These are phyloP conservation scores for Theocolax elegans DNA, from an alignment of 1,140 invertebrate genomes.

Conservation along the genomic window DNA sequence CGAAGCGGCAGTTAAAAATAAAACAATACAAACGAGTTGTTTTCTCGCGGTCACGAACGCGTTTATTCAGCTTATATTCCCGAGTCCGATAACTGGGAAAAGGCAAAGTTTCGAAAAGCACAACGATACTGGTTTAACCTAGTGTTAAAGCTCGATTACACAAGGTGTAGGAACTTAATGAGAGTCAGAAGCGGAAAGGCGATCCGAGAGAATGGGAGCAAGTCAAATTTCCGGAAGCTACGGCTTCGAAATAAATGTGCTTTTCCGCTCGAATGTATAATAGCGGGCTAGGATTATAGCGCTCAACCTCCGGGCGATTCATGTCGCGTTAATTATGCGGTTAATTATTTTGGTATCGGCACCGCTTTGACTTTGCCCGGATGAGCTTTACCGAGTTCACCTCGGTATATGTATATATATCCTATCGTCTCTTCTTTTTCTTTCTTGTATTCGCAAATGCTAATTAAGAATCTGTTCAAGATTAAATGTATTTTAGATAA, in stretches of 20 bases:
- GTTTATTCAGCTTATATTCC: too few relatives aligned
- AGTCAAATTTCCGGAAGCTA: background rate
- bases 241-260: background rate
- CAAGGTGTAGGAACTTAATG: constrained; percentile 30
- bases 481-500: too few relatives aligned
- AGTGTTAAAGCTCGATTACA: too few relatives aligned
- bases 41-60: too few relatives aligned
- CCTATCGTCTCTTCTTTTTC: background rate
- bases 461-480: too few relatives aligned
- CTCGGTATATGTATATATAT: background rate
- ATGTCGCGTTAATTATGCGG: background rate
- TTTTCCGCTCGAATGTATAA: background rate
- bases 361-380: background rate
- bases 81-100: too few relatives aligned
- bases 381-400: background rate
- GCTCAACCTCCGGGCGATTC: too few relatives aligned
- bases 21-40: too few relatives aligned
- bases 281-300: too few relatives aligned
- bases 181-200: constrained; percentile 4
- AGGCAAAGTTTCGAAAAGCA: constrained; percentile 4
- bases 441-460: too few relatives aligned
- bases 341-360: constrained; percentile 1
- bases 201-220: background rate
- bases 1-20: too few relatives aligned
- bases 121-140: background rate